phyloP scores from a whole-genome alignment of 2,113 vertebrate genomes.

The Stictonetta naevosa region DNA sequence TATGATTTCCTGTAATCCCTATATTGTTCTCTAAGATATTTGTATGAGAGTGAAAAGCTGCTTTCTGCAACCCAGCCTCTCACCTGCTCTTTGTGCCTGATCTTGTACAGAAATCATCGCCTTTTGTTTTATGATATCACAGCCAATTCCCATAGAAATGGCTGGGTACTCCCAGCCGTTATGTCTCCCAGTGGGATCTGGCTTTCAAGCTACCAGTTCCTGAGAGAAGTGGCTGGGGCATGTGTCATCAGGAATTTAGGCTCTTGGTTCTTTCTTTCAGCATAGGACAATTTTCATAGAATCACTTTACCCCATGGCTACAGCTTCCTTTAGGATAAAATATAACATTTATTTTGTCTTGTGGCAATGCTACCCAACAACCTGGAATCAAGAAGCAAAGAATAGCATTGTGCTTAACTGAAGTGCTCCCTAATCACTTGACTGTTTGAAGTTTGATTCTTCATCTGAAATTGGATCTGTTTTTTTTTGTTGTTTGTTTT shows the following conservation, averaged over 20 bases:
- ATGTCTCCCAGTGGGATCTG: neutral
- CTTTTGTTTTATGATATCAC: neutral
- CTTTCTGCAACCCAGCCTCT: neutral
- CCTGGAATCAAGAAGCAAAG: neutral
- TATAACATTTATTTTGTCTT: neutral
- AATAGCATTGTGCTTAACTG: neutral
- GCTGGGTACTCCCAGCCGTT: neutral
- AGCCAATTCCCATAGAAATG: neutral
- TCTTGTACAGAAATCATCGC: neutral
- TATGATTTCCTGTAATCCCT: slow-evolving; percentile 65
- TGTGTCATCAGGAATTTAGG: neutral
- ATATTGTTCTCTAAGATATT: slow-evolving; percentile 56
- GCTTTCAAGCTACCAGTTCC: neutral
- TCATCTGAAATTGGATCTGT: neutral
- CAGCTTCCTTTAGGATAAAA: neutral
- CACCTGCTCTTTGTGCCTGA: neutral
- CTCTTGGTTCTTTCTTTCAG: neutral
- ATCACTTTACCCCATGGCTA: neutral
- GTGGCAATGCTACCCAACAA: neutral
- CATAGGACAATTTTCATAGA: neutral
- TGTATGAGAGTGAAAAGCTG: neutral
- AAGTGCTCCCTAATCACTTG: neutral
- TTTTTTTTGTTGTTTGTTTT: neutral
- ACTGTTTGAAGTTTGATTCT: neutral
- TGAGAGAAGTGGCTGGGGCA: neutral